Base-by-base conservation (phyloP, 1,140 invertebrate species). In the Pseudomyrmex flavicornis region DNA sequence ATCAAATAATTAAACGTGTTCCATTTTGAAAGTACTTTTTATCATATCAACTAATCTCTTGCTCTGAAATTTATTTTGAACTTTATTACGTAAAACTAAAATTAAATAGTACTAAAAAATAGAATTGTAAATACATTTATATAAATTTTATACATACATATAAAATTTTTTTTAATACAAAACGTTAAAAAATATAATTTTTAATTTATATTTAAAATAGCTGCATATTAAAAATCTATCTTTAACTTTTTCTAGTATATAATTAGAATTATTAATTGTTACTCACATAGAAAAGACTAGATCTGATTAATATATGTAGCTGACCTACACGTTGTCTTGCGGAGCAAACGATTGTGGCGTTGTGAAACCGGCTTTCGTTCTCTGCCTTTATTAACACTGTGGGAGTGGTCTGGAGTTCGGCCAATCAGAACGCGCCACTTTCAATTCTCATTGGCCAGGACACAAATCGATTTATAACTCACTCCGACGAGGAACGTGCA, bases 391-490 rank as follows among this genome's bases (percentile, higher is more conserved):
- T 91, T 90, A 92, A 90, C 90, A 85, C 88, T 72, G 89, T 91
- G 93, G 94, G 94, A 92, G 94, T 93, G 93, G 93, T 89, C 75
- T 90, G 50, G 35, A 77, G 70, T 69, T 59, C 76, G 76, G 92
- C 94, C 94, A 94, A 94, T 94, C 91, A 88, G 86, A 91, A 85
- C 73, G 86, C 92, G 86, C 87, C 85, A 92, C 91, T 93, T 93
- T 83, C 85, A 74, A 80, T 79, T 87, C 90, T 93, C 92, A 94
- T 94, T 94, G 93, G 94, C 93, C 87, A 82, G 77, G 79, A 82
- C 85, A 88, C 82, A 92, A 94, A 94, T 94, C 94, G 93, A 94
- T 94, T 94, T 94, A 94, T 90, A 91, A 92, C 91, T 93, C 85
- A 92, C 89, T 90, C 92, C 90, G 90, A 83, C 74, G 54, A 15